Evolutionary conservation across 2,888 invertebrate species (phyloP), one percentile per base, ranked within the genome.

Genomic region (Trachelus tabidus): DNA sequence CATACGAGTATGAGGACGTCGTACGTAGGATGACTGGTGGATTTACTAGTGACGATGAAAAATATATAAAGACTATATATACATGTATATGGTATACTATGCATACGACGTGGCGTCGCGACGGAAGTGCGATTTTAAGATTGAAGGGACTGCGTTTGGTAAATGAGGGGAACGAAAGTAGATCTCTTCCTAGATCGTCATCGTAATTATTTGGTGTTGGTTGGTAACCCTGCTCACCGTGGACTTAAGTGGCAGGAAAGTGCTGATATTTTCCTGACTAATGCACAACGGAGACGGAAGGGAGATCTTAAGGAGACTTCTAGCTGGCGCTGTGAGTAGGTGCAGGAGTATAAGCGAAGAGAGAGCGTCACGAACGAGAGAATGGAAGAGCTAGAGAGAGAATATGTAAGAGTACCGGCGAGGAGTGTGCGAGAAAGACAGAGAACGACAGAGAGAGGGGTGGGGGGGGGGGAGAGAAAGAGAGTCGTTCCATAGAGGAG

Each of bases 181-280:
- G 6, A 56, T 56, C 23, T 56, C 56, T 56, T 23, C 23, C 23
- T 23, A 23, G 23, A 56, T 56, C 56, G 23, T 56, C 56, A 23
- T 23, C 56, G 56, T 56, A 56, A 15, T 56, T 6, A 56, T 56
- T 56, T 56, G 23, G 23, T 23, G 56, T 56, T 56, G 9, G 23
- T 56, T 56, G 56, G 56, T 56, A 56, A 23, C 56, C 56, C 23
- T 56, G 23, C 56, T 23, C 56, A 56, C 56, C 23, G 9, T 23
- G 9, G 9, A 23, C 9, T 9, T 9, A 56, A 56, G 23, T 23
- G 9, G 34, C 34, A 78, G 76, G 35, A 56, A 68, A 74, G 74
- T n/a, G 74, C 74, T 33, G 37, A 74, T 40, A 74, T 74, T 74
- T 74, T 34, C 35, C 34, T 35, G 74, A 74, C 74, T 74, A 74